Conservation (phyloP, 1,140 invertebrate species). For the Trachelipus rathkii region DNA sequence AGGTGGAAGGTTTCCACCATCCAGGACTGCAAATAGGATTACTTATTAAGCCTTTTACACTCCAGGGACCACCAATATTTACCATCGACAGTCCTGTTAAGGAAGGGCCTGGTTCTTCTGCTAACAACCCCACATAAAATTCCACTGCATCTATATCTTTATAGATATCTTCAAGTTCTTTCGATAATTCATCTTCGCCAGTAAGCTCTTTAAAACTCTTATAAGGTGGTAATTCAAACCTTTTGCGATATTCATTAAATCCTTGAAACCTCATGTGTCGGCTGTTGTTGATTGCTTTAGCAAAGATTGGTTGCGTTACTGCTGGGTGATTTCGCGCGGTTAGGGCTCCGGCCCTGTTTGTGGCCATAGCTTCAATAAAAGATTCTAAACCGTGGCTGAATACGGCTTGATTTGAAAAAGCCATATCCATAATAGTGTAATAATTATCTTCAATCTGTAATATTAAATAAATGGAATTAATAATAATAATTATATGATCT, state of each 20-base stretch:
- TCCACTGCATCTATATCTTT: constrained; percentile 53
- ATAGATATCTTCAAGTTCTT: constrained; percentile 51
- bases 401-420: constrained; percentile 50
- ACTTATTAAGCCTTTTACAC: constrained; percentile 53
- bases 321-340: constrained; percentile 50
- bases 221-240: constrained; percentile 49
- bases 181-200: constrained; percentile 51
- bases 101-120: constrained; percentile 51
- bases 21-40: constrained; percentile 52
- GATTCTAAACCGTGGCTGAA: constrained; percentile 51
- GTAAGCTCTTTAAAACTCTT: constrained; percentile 51
- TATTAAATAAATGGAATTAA: neutral
- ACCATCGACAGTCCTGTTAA: constrained; percentile 49
- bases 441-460: constrained; percentile 47
- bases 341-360: constrained; percentile 51
- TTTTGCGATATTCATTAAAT: constrained; percentile 52
- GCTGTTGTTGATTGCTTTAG: constrained; percentile 47
- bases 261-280: constrained; percentile 51
- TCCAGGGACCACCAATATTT: constrained; percentile 53
- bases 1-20: constrained; percentile 55
- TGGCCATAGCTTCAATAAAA: constrained; percentile 51
- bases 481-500: neutral
- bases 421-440: constrained; percentile 50
- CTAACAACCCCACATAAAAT: constrained; percentile 51
- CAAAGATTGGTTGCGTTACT: constrained; percentile 49